Evolutionary conservation across 2,113 vertebrate genomes (phyloP), one percentile per base, ranked within the genome.

Genomic region (Cranoglanis bouderius): DNA sequence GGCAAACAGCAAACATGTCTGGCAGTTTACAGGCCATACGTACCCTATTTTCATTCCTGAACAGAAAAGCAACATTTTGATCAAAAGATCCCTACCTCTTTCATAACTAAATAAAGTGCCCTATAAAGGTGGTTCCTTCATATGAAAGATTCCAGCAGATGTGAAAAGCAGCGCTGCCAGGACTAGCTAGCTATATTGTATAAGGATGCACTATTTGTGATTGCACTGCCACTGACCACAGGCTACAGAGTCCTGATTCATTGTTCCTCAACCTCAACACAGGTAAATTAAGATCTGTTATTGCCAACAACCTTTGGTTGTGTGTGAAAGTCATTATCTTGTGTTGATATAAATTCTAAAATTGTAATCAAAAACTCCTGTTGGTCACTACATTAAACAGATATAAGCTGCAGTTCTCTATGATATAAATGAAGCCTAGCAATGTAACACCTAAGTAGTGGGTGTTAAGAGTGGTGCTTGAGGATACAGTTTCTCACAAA

Each of bases 31-130:
- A 88, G 57, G 74, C 57, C 72, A 89, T 59, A 80, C 87, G 19
- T n/a, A 70, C 59, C 85, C 85, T 72, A 65, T 46, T 78, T 72
- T 85, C 85, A 61, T 77, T 88, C 86, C 85, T 85, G 19, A 85
- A 89, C 51, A 84, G 32, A 43, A 87, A 51, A 82, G 85, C 38
- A 86, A 21, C 77, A 55, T 46, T 53, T 65, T 87, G 86, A 67
- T 82, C 61, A 82, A 82, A 82, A 53, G 84, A 53, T 53, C 65
- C 29, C 24, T 29, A 40, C 46, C 19, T 70, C 46, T 70, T 70
- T 70, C 65, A 82, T 53, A 67, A 61, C 55, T 61, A 78, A 32
- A 61, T 77, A 61, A 63, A 82, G n/a, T 40, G 35, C 49, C 38
- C 81, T 75, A 84, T 83, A 88, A 67, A 87, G 75, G 77, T 65